phyloP scores from a whole-genome alignment of 1,140 invertebrate genomes.

The Aphaenogaster rudis region DNA sequence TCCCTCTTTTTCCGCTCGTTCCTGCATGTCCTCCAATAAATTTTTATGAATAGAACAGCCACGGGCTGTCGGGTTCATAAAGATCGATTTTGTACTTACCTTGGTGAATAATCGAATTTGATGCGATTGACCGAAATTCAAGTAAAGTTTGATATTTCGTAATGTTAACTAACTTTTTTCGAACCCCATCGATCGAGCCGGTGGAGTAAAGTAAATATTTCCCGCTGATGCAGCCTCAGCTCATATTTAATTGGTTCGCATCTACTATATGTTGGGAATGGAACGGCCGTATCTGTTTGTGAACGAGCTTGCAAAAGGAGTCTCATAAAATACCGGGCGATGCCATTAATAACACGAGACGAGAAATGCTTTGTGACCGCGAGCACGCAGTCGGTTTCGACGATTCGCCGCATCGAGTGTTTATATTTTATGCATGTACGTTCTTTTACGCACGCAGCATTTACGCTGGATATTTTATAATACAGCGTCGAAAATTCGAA shows the following conservation, averaged over 20 bases:
- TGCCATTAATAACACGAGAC: slow-evolving; percentile 74
- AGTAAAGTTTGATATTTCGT: slow-evolving; percentile 11
- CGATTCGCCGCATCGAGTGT: slow-evolving; percentile 51
- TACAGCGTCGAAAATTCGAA: slow-evolving; percentile 29
- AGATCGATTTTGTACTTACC: not conserved
- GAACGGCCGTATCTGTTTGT: slow-evolving; percentile 70
- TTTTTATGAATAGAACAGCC: not conserved
- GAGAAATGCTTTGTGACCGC: slow-evolving; percentile 71
- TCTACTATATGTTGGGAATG: slow-evolving; percentile 49
- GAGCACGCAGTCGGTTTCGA: slow-evolving; percentile 26
- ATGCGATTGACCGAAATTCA: slow-evolving; percentile 5
- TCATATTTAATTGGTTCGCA: slow-evolving; percentile 75
- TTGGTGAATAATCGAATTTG: not conserved
- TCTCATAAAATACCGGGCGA: slow-evolving; percentile 73
- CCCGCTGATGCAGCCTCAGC: slow-evolving; percentile 46
- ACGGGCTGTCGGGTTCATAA: not conserved
- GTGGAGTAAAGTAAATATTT: slow-evolving; percentile 52
- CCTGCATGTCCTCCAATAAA: not conserved
- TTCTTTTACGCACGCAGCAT: slow-evolving; percentile 46
- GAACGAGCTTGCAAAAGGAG: slow-evolving; percentile 61
- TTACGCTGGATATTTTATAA: slow-evolving; percentile 56
- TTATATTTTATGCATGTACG: slow-evolving; percentile 55
- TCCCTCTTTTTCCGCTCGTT: not conserved
- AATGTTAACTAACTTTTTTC: slow-evolving; percentile 20
- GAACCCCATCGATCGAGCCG: not conserved